Conservation (phyloP, 2,797 vertebrate species). For the Leucoraja ocellata region DNA sequence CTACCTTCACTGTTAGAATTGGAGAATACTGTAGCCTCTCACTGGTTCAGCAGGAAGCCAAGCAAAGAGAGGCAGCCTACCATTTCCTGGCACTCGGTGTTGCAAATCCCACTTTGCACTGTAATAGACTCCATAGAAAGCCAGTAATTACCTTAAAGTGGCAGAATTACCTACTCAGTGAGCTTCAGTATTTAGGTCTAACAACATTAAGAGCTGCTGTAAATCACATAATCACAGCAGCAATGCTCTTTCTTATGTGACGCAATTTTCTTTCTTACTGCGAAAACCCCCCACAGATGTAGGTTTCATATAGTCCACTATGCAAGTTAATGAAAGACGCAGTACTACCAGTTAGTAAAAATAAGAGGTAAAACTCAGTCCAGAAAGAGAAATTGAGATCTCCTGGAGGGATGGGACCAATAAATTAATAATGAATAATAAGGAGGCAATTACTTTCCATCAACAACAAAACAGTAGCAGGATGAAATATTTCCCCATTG, state of each 20-base stretch:
- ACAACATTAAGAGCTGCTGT: background rate
- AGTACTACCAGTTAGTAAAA: background rate
- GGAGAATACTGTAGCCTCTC: background rate
- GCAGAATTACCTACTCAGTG: background rate
- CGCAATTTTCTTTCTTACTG: background rate
- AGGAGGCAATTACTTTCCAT: no score
- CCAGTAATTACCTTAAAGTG: background rate
- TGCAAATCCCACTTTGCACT: background rate
- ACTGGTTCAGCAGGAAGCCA: background rate
- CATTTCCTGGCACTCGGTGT: background rate
- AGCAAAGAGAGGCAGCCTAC: background rate
- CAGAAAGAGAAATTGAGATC: no score
- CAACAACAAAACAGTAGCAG: no score
- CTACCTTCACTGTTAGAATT: background rate
- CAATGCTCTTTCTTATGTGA: background rate
- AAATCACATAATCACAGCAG: background rate
- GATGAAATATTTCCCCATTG: no score
- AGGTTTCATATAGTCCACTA: no score
- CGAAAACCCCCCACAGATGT: background rate
- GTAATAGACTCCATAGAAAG: background rate
- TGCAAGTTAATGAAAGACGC: background rate
- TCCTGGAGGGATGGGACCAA: no score
- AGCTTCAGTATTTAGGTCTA: background rate
- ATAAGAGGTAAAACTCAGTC: no score
- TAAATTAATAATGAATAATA: no score